Evolutionary conservation across 2,888 invertebrate species (phyloP).

Genomic region (Drosophila bunnanda): DNA sequence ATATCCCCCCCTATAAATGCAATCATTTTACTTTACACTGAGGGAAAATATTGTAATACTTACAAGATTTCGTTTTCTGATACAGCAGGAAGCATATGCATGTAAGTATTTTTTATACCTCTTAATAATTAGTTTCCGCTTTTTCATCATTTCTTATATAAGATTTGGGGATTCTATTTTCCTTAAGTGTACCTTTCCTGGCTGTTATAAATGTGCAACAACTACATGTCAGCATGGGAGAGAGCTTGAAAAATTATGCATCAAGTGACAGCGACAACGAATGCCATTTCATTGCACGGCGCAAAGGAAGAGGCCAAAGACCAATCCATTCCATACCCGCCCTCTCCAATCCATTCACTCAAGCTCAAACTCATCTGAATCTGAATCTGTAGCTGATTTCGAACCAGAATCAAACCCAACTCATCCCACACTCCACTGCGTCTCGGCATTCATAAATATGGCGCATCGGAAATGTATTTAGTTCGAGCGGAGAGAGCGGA

Average conservation of each 20-base stretch:
- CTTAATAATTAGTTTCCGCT: background rate
- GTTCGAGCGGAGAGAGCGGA: conserved; percentile 56
- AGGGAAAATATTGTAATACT: background rate
- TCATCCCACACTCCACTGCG: conserved; percentile 15
- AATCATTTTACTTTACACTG: conserved; percentile 68
- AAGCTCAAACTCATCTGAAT: background rate
- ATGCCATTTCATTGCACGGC: conserved; percentile 54
- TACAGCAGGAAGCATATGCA: too few relatives aligned
- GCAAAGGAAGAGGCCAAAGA: conserved; percentile 28
- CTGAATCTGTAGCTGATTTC: background rate
- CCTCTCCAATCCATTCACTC: conserved; percentile 2
- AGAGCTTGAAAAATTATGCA: conserved; percentile 73
- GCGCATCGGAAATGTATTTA: conserved; percentile 68
- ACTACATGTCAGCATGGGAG: conserved; percentile 61
- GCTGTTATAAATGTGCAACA: conserved; percentile 72
- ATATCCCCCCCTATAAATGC: conserved; percentile 53
- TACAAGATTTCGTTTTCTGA: too few relatives aligned
- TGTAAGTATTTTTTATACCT: too few relatives aligned
- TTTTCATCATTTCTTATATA: background rate
- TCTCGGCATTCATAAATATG: conserved; percentile 50
- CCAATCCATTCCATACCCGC: background rate
- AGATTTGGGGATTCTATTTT: rapidly evolving
- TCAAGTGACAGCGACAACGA: conserved; percentile 59
- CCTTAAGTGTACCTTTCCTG: conserved; percentile 9
- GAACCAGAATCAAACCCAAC: conserved; percentile 7